Conservation (phyloP, 2,888 invertebrate species). For the Pyralis farinalis region DNA sequence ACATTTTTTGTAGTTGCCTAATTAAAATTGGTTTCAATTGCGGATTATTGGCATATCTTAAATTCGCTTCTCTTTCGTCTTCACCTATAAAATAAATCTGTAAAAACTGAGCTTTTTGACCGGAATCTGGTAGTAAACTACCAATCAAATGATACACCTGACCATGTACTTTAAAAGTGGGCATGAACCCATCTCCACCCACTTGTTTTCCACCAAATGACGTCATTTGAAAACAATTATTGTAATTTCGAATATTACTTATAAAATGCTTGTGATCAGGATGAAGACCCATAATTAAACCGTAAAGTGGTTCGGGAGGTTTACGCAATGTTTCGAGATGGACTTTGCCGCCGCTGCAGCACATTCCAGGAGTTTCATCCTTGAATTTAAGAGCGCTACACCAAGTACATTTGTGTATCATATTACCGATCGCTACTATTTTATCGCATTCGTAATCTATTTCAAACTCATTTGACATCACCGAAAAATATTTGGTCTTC, state of each 20-base stretch:
- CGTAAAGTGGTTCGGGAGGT: constrained; percentile 16
- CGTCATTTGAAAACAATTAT: constrained; percentile 13
- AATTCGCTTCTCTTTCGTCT: too few species aligned
- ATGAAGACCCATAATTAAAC: constrained; percentile 13
- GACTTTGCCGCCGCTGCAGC: constrained; percentile 22
- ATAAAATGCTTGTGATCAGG: constrained; percentile 12
- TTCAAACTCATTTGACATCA: background rate
- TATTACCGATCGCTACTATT: background rate
- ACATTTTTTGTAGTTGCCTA: too few species aligned
- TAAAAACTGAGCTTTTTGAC: constrained; percentile 13
- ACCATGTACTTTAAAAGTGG: constrained; percentile 17
- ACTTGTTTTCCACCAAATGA: constrained; percentile 17
- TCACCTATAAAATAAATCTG: constrained; percentile 18
- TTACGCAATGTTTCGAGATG: constrained; percentile 10
- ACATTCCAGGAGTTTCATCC: constrained; percentile 21
- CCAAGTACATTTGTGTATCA: background rate
- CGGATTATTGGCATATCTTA: too few species aligned
- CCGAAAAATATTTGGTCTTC: background rate
- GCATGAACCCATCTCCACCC: constrained; percentile 11
- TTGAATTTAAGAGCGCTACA: constrained; percentile 17
- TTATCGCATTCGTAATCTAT: background rate
- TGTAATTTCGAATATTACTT: constrained; percentile 12
- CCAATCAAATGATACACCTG: too few species aligned
- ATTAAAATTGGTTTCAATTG: too few species aligned
- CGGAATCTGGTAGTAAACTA: constrained; percentile 14